Percentiles rank a stretch among this genome's conserved stretches.
These are phyloP conservation scores for zebrafish (Danio rerio) DNA, from an alignment of 2,113 vertebrate species.

Conservation along the genomic window GRCz12tu NC_133178.1:31816001-31816500, in stretches of 20 bases:
- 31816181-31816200: slow-evolving; percentile 59
- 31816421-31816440: slow-evolving; percentile 64
- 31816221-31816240: slow-evolving; percentile 56
- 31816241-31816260: slow-evolving; percentile 65
- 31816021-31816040: too few relatives aligned
- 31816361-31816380: slow-evolving; percentile 64
- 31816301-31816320: slow-evolving; percentile 35
- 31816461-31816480: not conserved
- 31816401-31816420: slow-evolving; percentile 65
- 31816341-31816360: slow-evolving; percentile 67
- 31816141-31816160: slow-evolving; percentile 44
- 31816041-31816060: too few relatives aligned
- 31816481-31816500: too few relatives aligned
- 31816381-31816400: slow-evolving; percentile 70
- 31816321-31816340: slow-evolving; percentile 66
- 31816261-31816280: slow-evolving; percentile 65
- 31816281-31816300: slow-evolving; percentile 64
- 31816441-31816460: not conserved
- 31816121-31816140: too few relatives aligned
- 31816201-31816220: slow-evolving; percentile 55
- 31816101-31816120: too few relatives aligned
- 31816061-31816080: too few relatives aligned
- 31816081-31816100: too few relatives aligned
- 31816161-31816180: slow-evolving; percentile 69
- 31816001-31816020: too few relatives aligned